phyloP scores from a whole-genome alignment of 2,113 vertebrate genomes.

The Oreotrochilus melanogaster region DNA sequence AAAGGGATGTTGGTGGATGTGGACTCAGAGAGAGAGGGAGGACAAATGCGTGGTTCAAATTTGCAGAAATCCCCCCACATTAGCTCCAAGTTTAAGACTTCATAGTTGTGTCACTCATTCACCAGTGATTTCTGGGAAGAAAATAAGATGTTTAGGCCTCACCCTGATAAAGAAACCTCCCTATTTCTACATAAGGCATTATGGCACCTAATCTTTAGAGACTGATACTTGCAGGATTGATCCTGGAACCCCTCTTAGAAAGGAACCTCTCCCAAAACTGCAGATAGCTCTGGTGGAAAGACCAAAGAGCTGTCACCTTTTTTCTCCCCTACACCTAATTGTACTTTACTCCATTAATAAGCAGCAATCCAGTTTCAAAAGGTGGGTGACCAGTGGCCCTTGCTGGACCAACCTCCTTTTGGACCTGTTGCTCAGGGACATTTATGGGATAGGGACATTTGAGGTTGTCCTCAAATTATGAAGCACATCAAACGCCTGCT shows the following conservation, averaged over 20 bases:
- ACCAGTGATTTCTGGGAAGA: not conserved
- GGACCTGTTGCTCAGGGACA: not conserved
- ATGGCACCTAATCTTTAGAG: not conserved
- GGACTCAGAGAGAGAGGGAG: not conserved
- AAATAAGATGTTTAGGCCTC: not conserved
- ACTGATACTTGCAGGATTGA: not conserved
- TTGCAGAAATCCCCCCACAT: not conserved
- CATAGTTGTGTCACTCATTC: accelerated
- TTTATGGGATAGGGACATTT: not conserved
- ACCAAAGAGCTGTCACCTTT: not conserved
- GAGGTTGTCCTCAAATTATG: not conserved
- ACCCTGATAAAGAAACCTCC: not conserved
- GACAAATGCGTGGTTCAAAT: not conserved
- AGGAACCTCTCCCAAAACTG: not conserved
- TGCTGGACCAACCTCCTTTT: not conserved
- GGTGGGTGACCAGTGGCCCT: not conserved
- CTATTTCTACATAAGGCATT: not conserved
- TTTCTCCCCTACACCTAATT: not conserved
- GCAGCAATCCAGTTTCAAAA: not conserved
- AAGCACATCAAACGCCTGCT: not conserved
- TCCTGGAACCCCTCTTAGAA: not conserved
- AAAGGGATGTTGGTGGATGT: not conserved
- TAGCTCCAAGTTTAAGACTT: not conserved
- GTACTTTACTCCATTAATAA: not conserved
- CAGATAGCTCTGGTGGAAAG: not conserved